Conservation (phyloP, 2,797 vertebrate genomes). For the Pipistrellus nathusii region DNA sequence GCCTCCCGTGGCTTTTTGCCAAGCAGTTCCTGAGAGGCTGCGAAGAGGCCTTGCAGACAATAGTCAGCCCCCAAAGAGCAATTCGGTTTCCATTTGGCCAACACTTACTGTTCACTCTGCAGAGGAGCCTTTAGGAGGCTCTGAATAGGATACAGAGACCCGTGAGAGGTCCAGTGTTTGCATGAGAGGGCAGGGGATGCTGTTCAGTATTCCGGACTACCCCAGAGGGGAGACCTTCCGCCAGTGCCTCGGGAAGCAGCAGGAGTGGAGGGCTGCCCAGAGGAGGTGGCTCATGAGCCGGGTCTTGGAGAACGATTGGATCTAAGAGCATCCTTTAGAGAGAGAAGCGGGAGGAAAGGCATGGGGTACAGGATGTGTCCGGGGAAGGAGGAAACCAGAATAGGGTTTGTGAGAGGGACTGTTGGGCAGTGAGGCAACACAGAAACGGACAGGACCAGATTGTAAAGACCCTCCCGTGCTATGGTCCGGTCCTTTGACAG, state of each 20-base stretch:
- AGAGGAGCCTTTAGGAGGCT: not conserved
- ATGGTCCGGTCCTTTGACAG: not conserved
- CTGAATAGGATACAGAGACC: not conserved
- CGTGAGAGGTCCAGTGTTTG: not conserved
- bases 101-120: not conserved
- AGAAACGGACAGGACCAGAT: not conserved
- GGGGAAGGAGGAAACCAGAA: not conserved
- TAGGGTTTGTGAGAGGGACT: not conserved
- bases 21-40: conserved; percentile 5
- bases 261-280: not conserved
- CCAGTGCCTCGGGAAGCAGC: not conserved
- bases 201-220: not conserved
- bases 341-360: conserved; percentile 6
- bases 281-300: not conserved
- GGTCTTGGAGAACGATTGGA: not conserved
- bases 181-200: not conserved
- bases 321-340: not conserved
- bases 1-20: not conserved
- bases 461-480: not conserved
- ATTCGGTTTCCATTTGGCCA: not conserved
- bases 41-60: not conserved
- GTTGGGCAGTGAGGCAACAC: not conserved
- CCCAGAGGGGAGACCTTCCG: not conserved
- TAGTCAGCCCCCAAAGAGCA: not conserved
- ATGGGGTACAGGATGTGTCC: not conserved